Evolutionary conservation across 2,888 invertebrate genomes (phyloP).

Genomic region (Petrophora chlorosata): DNA sequence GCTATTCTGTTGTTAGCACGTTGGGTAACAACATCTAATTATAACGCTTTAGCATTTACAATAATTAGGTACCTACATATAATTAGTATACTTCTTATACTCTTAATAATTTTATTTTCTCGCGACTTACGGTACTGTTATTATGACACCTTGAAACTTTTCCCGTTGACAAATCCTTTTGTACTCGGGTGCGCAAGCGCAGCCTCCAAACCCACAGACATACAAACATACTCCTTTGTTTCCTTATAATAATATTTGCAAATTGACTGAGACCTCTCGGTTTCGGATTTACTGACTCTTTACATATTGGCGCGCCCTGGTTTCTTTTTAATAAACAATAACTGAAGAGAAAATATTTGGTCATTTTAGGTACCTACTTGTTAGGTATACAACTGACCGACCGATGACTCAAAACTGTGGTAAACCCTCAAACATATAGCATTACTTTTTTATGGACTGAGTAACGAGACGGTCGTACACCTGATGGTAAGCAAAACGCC

Average conservation of each 20-base stretch:
- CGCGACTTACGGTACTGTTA: too few species aligned
- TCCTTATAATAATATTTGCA: constrained; percentile 65
- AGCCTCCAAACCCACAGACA: constrained; percentile 10
- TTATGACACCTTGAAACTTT: constrained; percentile 35
- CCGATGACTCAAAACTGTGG: constrained; percentile 1
- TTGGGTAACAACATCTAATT: too few species aligned
- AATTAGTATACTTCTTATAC: too few species aligned
- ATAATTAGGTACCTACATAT: too few species aligned
- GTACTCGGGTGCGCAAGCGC: constrained; percentile 9
- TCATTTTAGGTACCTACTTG: constrained; percentile 1
- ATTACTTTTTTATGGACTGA: too few species aligned
- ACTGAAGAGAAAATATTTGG: constrained; percentile 12
- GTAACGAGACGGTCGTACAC: neutral
- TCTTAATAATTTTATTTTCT: too few species aligned
- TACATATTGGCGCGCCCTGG: constrained; percentile 27
- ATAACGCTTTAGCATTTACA: too few species aligned
- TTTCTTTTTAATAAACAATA: constrained; percentile 26
- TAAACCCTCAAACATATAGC: too few species aligned
- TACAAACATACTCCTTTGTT: constrained; percentile 54
- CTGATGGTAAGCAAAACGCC: too few species aligned
- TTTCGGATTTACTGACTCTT: constrained; percentile 27
- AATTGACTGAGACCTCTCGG: constrained; percentile 48
- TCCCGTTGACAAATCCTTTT: constrained; percentile 18
- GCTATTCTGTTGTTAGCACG: too few species aligned
- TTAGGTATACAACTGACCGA: neutral